Percentiles rank a stretch among this genome's conserved stretches.
phyloP scores from a whole-genome alignment of 2,113 vertebrate genomes.

The Brevimyrus niger region DNA sequence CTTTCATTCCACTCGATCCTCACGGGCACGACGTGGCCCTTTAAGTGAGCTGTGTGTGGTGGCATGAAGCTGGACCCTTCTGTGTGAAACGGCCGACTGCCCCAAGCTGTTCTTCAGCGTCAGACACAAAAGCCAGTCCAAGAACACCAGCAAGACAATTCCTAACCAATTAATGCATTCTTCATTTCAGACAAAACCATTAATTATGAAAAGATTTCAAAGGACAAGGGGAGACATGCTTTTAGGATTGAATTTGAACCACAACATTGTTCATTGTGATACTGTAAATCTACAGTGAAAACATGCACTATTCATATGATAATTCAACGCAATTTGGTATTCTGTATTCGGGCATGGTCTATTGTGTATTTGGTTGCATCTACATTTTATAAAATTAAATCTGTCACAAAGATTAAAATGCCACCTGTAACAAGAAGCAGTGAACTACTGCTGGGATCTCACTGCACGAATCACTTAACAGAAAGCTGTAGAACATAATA shows the following conservation, averaged over 20 bases:
- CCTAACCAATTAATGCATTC: background rate
- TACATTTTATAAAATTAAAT: background rate
- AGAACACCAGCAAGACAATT: background rate
- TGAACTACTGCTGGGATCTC: background rate
- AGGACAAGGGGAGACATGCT: background rate
- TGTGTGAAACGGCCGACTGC: background rate
- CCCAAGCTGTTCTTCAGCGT: background rate
- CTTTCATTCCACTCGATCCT: background rate
- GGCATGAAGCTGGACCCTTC: background rate
- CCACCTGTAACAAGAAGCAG: background rate
- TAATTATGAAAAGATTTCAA: background rate
- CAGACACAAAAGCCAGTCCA: background rate
- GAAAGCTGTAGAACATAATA: background rate
- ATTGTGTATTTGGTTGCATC: background rate
- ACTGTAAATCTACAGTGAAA: background rate
- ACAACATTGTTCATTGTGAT: background rate
- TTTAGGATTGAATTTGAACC: background rate
- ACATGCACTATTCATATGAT: background rate
- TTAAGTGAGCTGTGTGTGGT: background rate
- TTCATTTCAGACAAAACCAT: background rate
- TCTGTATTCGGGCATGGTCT: background rate
- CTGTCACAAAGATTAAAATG: background rate
- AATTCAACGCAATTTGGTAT: background rate
- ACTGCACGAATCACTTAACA: background rate
- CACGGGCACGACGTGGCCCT: background rate